A percentile compares a stretch with the other conserved stretches of the same genome.
Conservation (phyloP, 1,140 invertebrate genomes). For the Neodiprion lecontei region DNA sequence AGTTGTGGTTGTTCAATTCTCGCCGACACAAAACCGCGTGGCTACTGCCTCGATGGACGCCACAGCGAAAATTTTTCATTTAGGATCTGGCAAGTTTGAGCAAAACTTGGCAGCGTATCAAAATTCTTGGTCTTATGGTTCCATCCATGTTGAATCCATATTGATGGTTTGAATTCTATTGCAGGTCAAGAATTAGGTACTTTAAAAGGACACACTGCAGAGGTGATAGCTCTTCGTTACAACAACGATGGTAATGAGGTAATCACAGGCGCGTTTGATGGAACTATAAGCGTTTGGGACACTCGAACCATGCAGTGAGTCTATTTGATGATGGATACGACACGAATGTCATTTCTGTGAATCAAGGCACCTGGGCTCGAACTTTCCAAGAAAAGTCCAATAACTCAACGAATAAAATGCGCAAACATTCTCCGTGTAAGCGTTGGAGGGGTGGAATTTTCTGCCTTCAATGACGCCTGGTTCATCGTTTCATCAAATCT, state of each 20-base stretch:
- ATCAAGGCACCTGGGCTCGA: no score
- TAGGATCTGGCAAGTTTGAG: slow-evolving; percentile 60
- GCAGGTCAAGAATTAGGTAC: slow-evolving; percentile 68
- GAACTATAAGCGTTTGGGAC: slow-evolving; percentile 79
- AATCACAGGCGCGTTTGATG: slow-evolving; percentile 82
- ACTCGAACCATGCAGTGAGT: slow-evolving; percentile 71
- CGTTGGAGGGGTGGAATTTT: no score
- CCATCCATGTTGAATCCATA: slow-evolving; percentile 12
- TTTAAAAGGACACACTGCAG: slow-evolving; percentile 72
- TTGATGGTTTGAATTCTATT: slow-evolving; percentile 6
- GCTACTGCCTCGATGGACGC: slow-evolving; percentile 80
- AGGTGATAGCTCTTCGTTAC: slow-evolving; percentile 77
- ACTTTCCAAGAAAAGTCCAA: no score
- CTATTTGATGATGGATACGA: background rate
- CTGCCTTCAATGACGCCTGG: no score
- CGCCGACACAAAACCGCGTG: slow-evolving; percentile 65
- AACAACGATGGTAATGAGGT: slow-evolving; percentile 73
- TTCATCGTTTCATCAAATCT: no score
- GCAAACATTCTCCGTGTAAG: no score
- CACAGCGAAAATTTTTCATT: slow-evolving; percentile 75
- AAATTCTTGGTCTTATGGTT: slow-evolving; percentile 12
- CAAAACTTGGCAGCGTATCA: slow-evolving; percentile 3
- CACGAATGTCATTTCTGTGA: background rate
- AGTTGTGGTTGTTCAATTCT: slow-evolving; percentile 75
- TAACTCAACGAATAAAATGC: no score